Evolutionary conservation across 2,888 invertebrate genomes (phyloP).

Genomic region (Mystacides longicornis): DNA sequence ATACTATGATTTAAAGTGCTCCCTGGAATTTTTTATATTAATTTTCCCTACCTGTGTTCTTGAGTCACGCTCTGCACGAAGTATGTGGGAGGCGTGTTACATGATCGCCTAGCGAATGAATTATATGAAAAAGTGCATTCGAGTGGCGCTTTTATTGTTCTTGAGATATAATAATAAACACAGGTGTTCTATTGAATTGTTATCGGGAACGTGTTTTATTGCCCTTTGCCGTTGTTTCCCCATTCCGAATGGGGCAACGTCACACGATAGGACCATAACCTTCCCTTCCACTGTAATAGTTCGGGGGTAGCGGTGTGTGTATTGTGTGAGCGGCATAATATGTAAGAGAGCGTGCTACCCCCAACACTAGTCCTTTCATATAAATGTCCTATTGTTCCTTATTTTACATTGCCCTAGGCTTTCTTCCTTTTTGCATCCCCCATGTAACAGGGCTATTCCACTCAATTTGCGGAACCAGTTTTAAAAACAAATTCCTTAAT

Average conservation of each 20-base stretch:
- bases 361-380: slow-evolving; percentile 3
- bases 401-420: slow-evolving; percentile 8
- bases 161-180: background rate
- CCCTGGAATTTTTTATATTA: too few relatives aligned
- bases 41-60: too few relatives aligned
- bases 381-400: slow-evolving; percentile 8
- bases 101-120: background rate
- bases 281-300: slow-evolving; percentile 6
- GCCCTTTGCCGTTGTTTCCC: background rate
- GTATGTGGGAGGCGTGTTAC: too few relatives aligned
- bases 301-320: background rate
- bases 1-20: too few relatives aligned
- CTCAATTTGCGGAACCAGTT: background rate
- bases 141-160: background rate
- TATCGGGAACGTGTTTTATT: slow-evolving; percentile 1
- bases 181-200: background rate
- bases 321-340: background rate
- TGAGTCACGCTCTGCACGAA: too few relatives aligned
- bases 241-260: background rate
- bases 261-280: slow-evolving; percentile 12
- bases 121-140: slow-evolving; percentile 1
- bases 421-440: slow-evolving; percentile 6
- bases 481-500: background rate
- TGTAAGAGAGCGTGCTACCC: background rate
- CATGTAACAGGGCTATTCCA: background rate